These are phyloP conservation scores for Thyatira batis DNA, from an alignment of 2,888 invertebrate species.

Conservation along the genomic window DNA sequence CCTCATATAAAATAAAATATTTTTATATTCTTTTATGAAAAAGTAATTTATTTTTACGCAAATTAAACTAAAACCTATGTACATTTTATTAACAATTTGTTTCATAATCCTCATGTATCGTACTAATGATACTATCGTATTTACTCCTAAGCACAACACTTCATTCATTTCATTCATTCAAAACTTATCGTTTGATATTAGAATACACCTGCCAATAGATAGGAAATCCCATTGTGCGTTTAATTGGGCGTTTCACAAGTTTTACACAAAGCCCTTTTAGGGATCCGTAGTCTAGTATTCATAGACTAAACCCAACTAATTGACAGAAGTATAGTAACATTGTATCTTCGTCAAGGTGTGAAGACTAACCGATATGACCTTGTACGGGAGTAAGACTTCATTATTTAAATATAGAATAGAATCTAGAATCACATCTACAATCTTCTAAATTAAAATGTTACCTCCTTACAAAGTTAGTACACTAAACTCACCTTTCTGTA, in stretches of 20 bases:
- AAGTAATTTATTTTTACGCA: too few species aligned
- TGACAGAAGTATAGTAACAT: conserved; percentile 47
- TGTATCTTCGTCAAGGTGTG: conserved; percentile 30
- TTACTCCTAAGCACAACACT: too few species aligned
- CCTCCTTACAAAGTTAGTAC: not conserved
- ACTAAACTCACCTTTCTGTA: too few species aligned
- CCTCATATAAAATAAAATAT: too few species aligned
- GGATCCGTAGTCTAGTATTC: conserved; percentile 58
- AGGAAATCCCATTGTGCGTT: conserved; percentile 26
- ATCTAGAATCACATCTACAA: not conserved
- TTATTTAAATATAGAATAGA: conserved; percentile 7
- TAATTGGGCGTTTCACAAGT: conserved; percentile 41
- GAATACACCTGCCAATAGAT: not conserved
- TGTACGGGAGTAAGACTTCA: conserved; percentile 13
- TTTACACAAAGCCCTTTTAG: conserved; percentile 31
- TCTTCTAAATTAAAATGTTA: not conserved
- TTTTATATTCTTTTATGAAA: too few species aligned
- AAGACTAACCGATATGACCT: conserved; percentile 13
- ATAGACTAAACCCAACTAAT: conserved; percentile 46
- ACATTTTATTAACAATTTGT: too few species aligned
- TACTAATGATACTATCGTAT: too few species aligned
- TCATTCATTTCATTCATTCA: too few species aligned
- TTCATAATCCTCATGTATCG: too few species aligned
- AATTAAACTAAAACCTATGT: too few species aligned
- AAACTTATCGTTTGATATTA: not conserved